These are phyloP conservation scores for Eleginops maclovinus DNA, from an alignment of 2,113 vertebrate genomes.

Conservation along the genomic window DNA sequence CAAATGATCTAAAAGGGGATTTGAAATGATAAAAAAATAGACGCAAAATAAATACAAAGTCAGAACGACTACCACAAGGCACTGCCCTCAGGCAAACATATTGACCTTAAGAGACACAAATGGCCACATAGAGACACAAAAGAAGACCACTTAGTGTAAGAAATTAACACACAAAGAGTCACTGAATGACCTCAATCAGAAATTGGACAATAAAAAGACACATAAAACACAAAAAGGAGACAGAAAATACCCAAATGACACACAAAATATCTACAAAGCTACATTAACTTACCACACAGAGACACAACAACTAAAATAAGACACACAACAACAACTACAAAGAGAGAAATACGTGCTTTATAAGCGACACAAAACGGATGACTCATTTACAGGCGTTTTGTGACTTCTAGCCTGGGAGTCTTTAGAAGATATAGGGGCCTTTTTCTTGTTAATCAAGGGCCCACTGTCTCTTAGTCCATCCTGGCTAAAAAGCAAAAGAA, in stretches of 20 bases:
- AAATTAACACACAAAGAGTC: too few relatives aligned
- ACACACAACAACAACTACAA: slow-evolving; percentile 2
- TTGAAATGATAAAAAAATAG: too few relatives aligned
- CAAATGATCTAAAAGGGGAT: too few relatives aligned
- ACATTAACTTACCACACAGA: neutral
- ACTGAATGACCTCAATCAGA: too few relatives aligned
- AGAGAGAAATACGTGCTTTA: neutral
- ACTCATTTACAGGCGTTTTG: neutral
- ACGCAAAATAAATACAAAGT: too few relatives aligned
- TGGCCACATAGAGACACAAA: too few relatives aligned
- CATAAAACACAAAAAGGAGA: neutral
- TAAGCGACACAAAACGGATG: neutral
- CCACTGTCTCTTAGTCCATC: slow-evolving; percentile 27
- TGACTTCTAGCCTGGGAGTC: neutral
- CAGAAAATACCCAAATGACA: neutral
- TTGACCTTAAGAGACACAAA: too few relatives aligned
- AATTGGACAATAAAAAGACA: neutral
- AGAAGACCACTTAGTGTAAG: too few relatives aligned
- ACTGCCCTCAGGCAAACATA: too few relatives aligned
- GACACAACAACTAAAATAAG: neutral
- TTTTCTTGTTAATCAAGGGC: slow-evolving; percentile 6
- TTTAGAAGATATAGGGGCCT: neutral
- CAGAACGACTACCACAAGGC: too few relatives aligned
- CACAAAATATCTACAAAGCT: neutral
- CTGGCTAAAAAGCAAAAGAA: slow-evolving; percentile 38